Evolutionary conservation across 2,888 invertebrate genomes (phyloP), one percentile per base, ranked within the genome.

Genomic region (Synergus japonicus): DNA sequence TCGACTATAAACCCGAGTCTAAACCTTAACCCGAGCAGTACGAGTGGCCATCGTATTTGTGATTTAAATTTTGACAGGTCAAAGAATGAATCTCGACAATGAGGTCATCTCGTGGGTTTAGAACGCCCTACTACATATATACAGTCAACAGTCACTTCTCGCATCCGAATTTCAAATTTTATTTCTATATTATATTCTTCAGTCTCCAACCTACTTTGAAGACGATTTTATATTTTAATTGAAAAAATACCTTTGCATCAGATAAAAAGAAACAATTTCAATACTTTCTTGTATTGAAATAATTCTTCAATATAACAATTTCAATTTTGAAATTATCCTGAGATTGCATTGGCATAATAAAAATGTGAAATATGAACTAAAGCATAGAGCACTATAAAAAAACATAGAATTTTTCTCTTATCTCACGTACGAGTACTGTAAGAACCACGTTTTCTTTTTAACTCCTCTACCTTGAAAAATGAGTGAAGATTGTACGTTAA

Each of bases 401-500:
- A 37, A 37, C 5, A 37, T 5, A 37, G 37, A 4, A 37, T 37
- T 37, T 37, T 54, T 54, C n/a, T 54, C 8, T 54, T n/a, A 54
- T 54, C n/a, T 8, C 15, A 54, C 2, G 8, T 54, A 54, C 54
- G n/a, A 8, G 54, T 9, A 54, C 2, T 54, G 4, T 10, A 22
- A 12, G 60, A 60, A 22, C 22, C 22, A 22, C 10, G 22, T 79
- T 37, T 54, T 63, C 46, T 41, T 64, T 37, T 77, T 44, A 58
- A 46, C 13, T 65, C 43, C 49, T 46, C 58, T 18, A 37, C 81
- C 77, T 73, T 65, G 65, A 76, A 77, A 82, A 76, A 82, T 80
- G 82, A 76, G 78, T 76, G 66, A 82, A 80, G 63, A 69, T 63
- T 46, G 78, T 54, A 13, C 37, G 37, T 73, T 73, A 54, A 73